phyloP scores from a whole-genome alignment of 2,113 vertebrate species.

The Nycticorax nycticorax region DNA sequence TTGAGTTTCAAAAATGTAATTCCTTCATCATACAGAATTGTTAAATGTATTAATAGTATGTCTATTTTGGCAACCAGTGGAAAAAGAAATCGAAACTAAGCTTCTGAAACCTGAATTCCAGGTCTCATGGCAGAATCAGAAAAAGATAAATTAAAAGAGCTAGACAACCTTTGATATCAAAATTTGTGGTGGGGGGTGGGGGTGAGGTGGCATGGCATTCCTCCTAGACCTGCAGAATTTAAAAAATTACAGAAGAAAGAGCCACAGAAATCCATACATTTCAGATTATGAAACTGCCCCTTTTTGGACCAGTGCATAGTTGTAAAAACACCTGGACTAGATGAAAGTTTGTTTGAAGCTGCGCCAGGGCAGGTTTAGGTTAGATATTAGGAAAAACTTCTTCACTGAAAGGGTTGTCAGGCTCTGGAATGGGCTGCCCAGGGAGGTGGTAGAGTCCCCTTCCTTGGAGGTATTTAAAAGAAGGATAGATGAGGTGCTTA shows the following conservation, averaged over 20 bases:
- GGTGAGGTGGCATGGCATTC: rapidly evolving
- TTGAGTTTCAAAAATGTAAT: background rate
- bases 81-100: background rate
- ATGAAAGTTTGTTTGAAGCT: too few species aligned
- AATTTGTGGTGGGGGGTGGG: rapidly evolving
- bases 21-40: background rate
- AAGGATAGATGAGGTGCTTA: too few species aligned
- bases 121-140: background rate
- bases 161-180: background rate
- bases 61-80: background rate
- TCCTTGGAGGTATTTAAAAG: too few species aligned
- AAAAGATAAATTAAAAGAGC: background rate
- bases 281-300: background rate
- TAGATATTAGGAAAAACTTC: too few species aligned
- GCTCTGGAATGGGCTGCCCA: too few species aligned
- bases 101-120: background rate
- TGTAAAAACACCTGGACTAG: background rate
- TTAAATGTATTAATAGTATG: background rate
- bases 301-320: background rate
- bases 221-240: background rate
- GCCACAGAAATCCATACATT: background rate
- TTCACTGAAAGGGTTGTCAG: too few species aligned
- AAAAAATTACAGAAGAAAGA: background rate
- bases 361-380: too few species aligned
- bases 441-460: too few species aligned